Evolutionary conservation across 2,888 invertebrate species (phyloP).

Genomic region (Lochmaea capreae): DNA sequence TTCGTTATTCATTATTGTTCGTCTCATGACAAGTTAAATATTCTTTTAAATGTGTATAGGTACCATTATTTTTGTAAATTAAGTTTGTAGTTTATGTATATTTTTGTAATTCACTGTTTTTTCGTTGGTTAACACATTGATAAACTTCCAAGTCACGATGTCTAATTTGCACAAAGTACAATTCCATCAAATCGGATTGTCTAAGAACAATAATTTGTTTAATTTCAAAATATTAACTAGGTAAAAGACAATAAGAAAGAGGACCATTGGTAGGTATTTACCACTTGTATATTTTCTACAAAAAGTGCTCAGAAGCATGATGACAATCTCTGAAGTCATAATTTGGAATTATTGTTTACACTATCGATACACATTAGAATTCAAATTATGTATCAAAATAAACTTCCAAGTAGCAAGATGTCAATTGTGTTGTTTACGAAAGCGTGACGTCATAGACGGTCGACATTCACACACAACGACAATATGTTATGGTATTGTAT

Average conservation of each 20-base stretch:
- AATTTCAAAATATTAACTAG: no score
- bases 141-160: not conserved
- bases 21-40: slow-evolving; percentile 12
- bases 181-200: not conserved
- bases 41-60: slow-evolving; percentile 30
- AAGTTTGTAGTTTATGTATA: slow-evolving; percentile 43
- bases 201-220: not conserved
- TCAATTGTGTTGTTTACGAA: no score
- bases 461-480: not conserved
- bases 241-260: not conserved
- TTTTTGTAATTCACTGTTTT: slow-evolving; percentile 42
- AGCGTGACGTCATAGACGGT: no score
- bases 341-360: not conserved
- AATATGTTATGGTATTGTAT: not conserved
- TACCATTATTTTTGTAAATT: slow-evolving; percentile 32
- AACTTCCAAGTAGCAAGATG: no score
- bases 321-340: no score
- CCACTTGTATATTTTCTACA: not conserved
- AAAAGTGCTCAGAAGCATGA: not conserved
- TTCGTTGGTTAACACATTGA: slow-evolving; percentile 23
- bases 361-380: not conserved
- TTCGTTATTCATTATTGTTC: slow-evolving; percentile 29
- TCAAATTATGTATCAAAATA: not conserved
- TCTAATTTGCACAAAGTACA: not conserved
- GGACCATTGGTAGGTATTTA: not conserved